These are phyloP conservation scores for Isoperla grammatica DNA, from an alignment of 2,888 invertebrate species.

Conservation along the genomic window DNA sequence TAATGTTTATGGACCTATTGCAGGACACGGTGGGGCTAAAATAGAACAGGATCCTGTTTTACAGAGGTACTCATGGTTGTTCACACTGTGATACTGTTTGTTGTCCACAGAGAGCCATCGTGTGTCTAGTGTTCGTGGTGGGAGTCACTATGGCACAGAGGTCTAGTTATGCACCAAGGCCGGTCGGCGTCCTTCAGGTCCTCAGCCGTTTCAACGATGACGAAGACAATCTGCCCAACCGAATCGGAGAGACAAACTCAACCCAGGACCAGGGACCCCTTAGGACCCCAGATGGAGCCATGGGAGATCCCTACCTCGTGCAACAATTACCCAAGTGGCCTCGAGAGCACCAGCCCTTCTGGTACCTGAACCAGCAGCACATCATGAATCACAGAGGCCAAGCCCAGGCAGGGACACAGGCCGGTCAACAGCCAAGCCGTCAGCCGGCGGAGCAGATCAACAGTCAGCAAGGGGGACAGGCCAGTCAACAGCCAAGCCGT, in stretches of 20 bases:
- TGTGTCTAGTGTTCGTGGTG: not conserved
- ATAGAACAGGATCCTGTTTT: too few species aligned
- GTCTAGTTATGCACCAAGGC: conserved; percentile 2
- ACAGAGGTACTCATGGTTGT: too few species aligned
- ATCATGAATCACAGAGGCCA: conserved; percentile 20
- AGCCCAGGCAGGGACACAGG: not conserved
- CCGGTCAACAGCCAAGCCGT: too few species aligned
- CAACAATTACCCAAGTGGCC: conserved; percentile 21
- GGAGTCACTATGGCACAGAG: not conserved
- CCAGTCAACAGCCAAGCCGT: too few species aligned
- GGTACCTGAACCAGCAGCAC: conserved; percentile 23
- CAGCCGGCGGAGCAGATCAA: too few species aligned
- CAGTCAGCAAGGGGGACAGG: too few species aligned
- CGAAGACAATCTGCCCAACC: conserved; percentile 4
- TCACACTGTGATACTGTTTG: too few species aligned
- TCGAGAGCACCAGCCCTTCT: conserved; percentile 23
- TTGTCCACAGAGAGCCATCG: not conserved
- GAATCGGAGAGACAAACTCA: not conserved
- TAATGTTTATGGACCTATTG: too few species aligned
- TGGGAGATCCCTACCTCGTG: conserved; percentile 20
- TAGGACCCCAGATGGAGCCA: not conserved
- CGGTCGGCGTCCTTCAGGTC: not conserved
- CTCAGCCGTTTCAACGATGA: not conserved
- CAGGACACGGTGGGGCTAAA: too few species aligned
- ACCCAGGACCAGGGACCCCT: not conserved